Evolutionary conservation across 2,113 vertebrate species (phyloP), one percentile per base, ranked within the genome.

Genomic region (Nyctibius bracteatus): DNA sequence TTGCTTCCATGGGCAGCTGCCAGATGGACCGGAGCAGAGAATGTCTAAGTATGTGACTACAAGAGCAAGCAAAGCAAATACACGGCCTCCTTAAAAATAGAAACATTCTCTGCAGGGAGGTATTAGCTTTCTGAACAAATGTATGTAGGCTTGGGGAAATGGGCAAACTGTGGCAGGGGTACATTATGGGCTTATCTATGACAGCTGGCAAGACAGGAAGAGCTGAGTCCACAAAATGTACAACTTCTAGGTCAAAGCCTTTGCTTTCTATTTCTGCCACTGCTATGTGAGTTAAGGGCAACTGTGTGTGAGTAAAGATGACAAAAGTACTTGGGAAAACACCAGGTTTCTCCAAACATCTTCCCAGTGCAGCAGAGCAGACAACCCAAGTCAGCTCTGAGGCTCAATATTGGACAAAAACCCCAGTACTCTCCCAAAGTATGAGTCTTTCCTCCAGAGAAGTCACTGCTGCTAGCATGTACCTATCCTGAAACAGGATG

Each of bases 1-100:
- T 91, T 85, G 33, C n/a, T 67, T 90, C 88, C 55, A 63, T 24
- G 68, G 43, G 55, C 90, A 88, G 61, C 82, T 92, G 75, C 85
- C 80, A 93, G 92, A 94, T 65, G 80, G 94, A 57, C 54, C 8
- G 6, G 72, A 93, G 79, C 87, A 86, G 81, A 71, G 63, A 49
- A 79, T 84, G 22, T 11, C 77, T 70, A 52, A 65, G 24, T 44
- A 46, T 9, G 65, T 68, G 65, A 68, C 49, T 91, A 57, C 68
- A 88, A 85, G 28, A 90, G 77, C 51, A 79, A 55, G 65, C 10
- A 63, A 47, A 57, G 28, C 35, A 81, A 71, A 90, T 12, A 41
- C 33, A 63, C 10, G 58, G 16, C n/a, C 31, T 71, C 35, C 66
- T 71, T 81, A 57, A 65, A 92, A 81, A 67, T 14, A 78, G 68